Evolutionary conservation across 92 coral and sea anemone genomes (phyloP).

Genomic region (Siderastrea radians): DNA sequence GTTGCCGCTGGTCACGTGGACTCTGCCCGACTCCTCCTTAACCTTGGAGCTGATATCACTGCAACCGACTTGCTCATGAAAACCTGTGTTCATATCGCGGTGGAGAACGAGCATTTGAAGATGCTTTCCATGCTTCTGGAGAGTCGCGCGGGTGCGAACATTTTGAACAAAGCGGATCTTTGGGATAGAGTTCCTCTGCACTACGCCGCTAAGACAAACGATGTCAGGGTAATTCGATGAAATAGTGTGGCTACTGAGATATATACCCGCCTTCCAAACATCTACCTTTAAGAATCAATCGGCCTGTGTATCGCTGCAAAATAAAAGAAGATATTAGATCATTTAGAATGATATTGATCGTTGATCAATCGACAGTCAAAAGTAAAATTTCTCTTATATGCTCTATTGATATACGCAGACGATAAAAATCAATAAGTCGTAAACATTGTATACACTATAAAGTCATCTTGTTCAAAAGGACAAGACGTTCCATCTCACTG

Average conservation of each 20-base stretch:
- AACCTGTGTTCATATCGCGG: slow-evolving; percentile 77
- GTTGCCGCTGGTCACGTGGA: slow-evolving; percentile 57
- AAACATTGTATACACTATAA: no score
- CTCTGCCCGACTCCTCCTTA: slow-evolving; percentile 45
- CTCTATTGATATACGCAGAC: no score
- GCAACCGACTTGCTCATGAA: slow-evolving; percentile 58
- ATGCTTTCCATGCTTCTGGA: slow-evolving; percentile 60
- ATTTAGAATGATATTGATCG: no score
- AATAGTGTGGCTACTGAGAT: not conserved
- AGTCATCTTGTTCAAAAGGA: no score
- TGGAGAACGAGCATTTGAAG: slow-evolving; percentile 63
- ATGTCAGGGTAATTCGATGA: slow-evolving; percentile 55
- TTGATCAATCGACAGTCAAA: no score
- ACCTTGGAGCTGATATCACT: slow-evolving; percentile 55
- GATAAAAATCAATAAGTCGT: no score
- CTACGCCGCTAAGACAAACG: slow-evolving; percentile 67
- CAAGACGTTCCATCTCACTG: no score
- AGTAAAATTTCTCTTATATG: no score
- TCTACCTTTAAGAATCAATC: no score
- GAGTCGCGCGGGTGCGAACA: slow-evolving; percentile 14
- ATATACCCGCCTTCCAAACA: not conserved
- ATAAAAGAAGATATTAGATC: no score
- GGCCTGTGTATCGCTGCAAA: no score
- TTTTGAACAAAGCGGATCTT: slow-evolving; percentile 56
- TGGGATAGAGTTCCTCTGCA: slow-evolving; percentile 81